Evolutionary conservation across 2,113 vertebrate species (phyloP).

Genomic region (Channa argus): DNA sequence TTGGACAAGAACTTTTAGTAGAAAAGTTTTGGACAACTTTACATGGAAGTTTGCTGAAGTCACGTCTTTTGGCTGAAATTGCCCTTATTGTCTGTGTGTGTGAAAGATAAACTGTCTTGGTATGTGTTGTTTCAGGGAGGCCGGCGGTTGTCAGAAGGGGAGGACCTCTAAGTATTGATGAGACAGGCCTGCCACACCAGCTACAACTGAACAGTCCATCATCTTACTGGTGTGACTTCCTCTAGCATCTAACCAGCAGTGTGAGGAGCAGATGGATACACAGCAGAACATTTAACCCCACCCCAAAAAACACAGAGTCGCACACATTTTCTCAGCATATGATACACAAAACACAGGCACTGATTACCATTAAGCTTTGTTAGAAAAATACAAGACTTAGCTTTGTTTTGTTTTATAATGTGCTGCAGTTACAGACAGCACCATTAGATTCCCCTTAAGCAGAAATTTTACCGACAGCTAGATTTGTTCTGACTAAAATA

Average conservation of each 20-base stretch:
- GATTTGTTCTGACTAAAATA: constrained; percentile 46
- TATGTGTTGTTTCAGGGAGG: constrained; percentile 70
- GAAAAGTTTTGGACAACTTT: too few relatives aligned
- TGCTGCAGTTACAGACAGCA: constrained; percentile 48
- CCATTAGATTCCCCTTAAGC: constrained; percentile 33
- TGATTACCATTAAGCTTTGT: constrained; percentile 21
- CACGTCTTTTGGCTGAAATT: not conserved
- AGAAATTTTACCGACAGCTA: constrained; percentile 34
- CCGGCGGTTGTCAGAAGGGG: constrained; percentile 84
- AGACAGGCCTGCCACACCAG: constrained; percentile 48
- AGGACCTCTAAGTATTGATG: constrained; percentile 86
- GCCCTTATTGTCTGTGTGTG: not conserved
- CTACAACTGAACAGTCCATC: constrained; percentile 81
- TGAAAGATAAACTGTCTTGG: not conserved
- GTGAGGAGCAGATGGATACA: constrained; percentile 55
- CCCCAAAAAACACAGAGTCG: constrained; percentile 25
- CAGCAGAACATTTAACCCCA: constrained; percentile 17
- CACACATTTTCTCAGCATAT: constrained; percentile 32
- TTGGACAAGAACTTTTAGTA: too few relatives aligned
- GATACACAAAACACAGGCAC: constrained; percentile 58
- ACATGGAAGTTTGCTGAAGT: too few relatives aligned
- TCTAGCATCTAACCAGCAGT: constrained; percentile 79
- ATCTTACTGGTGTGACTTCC: constrained; percentile 86
- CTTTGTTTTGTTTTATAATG: constrained; percentile 27
- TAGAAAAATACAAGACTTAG: constrained; percentile 16